Base-by-base conservation (phyloP, 2,888 invertebrate genomes). In the Zygogramma bicolorata region DNA sequence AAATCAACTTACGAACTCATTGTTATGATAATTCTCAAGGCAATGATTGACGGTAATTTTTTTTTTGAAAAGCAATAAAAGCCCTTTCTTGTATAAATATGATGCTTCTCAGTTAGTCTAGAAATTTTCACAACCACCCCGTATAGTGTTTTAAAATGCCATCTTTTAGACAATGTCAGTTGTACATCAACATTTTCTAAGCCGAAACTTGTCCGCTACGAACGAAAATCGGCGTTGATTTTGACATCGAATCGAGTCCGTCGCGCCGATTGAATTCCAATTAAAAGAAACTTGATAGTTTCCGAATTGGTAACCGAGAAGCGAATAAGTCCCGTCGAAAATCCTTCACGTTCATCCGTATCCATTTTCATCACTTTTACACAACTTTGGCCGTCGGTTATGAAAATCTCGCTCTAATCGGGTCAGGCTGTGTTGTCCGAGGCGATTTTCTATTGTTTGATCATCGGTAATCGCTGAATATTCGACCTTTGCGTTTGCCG, bases 321-420 rank as follows among this genome's bases (percentile, higher is more conserved):
- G 20, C 53, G 69, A 29, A n/a, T n/a, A n/a, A 46, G 13, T 38
- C 31, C 20, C 61, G 8, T 57, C 53, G 60, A 42, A 70, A 70
- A 61, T 25, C 40, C 40, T 70, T 61, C 66, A 66, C 70, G 66
- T 70, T 49, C 49, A 13, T 53, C 18, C 31, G 15, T 42, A 53
- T 66, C 61, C 53, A 66, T 66, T 65, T 70, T 66, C 65, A 60
- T 59, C 70, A 42, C 53, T 53, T 58, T 67, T 59, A 69, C 58
- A 67, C 40, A 69, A 69, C 61, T 40, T 34, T 29, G 25, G n/a
- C 40, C 7, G 25, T 10, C 10, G 53, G 25, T 53, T 53, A 53
- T 27, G 53, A 53, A 53, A 53, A 53, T 27, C 13, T 27, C n/a
- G 22, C 25, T 13, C n/a, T n/a, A n/a, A n/a, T n/a, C 53, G 25